A percentile compares a stretch with the other conserved stretches of the same genome.
Conservation (phyloP, 2,797 vertebrate genomes). For the Picus viridis region DNA sequence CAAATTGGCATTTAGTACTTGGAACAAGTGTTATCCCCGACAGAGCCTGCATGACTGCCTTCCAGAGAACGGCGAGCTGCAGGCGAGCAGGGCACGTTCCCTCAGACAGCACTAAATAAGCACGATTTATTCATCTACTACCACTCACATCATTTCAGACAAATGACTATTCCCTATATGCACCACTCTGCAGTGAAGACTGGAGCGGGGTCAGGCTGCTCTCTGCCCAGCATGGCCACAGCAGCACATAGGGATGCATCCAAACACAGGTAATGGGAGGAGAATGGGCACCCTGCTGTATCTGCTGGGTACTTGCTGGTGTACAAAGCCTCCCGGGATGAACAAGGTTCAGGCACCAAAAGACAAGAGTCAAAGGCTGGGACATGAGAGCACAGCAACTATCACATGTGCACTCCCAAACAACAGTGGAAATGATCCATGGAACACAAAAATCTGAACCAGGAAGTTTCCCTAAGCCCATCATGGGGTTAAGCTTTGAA, state of each 20-base stretch:
- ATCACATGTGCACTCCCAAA: accelerated
- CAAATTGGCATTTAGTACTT: constrained; percentile 48
- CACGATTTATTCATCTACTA: background rate
- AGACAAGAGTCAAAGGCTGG: accelerated
- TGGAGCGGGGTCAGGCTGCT: background rate
- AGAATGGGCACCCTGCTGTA: accelerated
- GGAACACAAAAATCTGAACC: background rate
- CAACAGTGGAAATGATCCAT: background rate
- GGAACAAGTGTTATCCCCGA: constrained; percentile 6
- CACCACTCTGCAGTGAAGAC: background rate
- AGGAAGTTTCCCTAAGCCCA: background rate
- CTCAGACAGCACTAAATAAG: background rate
- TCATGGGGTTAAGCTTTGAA: constrained; percentile 45
- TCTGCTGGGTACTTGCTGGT: accelerated
- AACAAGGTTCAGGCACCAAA: background rate
- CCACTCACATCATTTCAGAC: background rate
- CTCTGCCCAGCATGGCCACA: background rate
- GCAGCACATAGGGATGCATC: accelerated
- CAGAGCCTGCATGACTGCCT: background rate
- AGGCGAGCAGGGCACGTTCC: background rate
- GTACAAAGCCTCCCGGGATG: background rate
- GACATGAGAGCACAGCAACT: accelerated
- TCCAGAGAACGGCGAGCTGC: background rate
- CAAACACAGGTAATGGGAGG: accelerated
- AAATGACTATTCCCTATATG: background rate